These are phyloP conservation scores for Ophonus ardosiacus DNA, from an alignment of 2,888 invertebrate species.

Conservation along the genomic window DNA sequence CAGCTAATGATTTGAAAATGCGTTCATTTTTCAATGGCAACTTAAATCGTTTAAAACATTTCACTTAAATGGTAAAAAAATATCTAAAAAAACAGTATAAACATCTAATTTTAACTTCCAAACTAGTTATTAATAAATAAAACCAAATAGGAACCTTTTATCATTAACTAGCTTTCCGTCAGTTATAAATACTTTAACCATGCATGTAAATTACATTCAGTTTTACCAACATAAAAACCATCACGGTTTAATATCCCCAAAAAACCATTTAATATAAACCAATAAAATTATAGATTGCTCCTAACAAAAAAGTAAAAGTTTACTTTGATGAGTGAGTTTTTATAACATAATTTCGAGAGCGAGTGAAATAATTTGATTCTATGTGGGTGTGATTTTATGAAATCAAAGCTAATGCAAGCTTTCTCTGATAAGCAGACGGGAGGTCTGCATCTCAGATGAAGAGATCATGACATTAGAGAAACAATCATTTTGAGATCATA, in stretches of 20 bases:
- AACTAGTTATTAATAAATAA: conserved; percentile 17
- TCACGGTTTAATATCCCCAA: conserved; percentile 9
- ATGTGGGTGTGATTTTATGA: conserved; percentile 16
- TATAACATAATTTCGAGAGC: neutral
- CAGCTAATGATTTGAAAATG: neutral
- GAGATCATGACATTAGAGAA: conserved; percentile 45
- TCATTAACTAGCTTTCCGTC: neutral
- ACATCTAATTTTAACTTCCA: conserved; percentile 26
- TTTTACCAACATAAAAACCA: conserved; percentile 22
- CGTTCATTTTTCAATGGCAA: neutral
- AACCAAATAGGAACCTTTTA: neutral
- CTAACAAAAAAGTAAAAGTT: conserved; percentile 24
- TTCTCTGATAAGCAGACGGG: conserved; percentile 12
- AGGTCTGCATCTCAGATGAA: conserved; percentile 42
- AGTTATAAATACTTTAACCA: conserved; percentile 32
- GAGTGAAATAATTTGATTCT: conserved; percentile 22
- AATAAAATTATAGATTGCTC: neutral
- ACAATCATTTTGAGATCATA: conserved; percentile 33
- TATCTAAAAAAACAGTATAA: neutral
- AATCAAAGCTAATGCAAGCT: neutral
- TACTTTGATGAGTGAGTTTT: neutral
- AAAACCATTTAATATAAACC: conserved; percentile 35
- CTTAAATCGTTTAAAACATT: neutral
- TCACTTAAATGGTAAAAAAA: neutral
- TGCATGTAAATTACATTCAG: conserved; percentile 39